Evolutionary conservation across 2,113 vertebrate genomes (phyloP), one percentile per base, ranked within the genome.

Genomic region (Glaucomys volans): DNA sequence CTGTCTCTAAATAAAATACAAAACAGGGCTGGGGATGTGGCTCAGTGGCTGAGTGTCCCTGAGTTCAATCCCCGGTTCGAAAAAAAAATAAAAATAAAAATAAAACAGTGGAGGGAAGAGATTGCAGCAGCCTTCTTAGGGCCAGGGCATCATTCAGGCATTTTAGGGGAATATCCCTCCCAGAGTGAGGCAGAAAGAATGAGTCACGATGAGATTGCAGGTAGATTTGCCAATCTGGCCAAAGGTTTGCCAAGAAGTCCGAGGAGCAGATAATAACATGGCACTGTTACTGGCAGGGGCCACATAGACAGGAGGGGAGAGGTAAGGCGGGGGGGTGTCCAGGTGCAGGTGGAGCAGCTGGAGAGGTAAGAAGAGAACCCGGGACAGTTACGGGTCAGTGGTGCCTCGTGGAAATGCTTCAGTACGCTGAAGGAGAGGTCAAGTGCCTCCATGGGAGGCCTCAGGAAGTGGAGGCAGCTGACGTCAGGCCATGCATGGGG

Each of bases 371-470:
- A 37, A 14, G 71, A 84, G 52, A 54, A 22, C 52, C 64, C 8
- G 1, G 9, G 18, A 28, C 9, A 2, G 6, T n/a, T 20, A 5
- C 30, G 8, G 6, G 66, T 35, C 42, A 4, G 30, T 5, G 67
- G 57, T 59, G 67, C 6, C 2, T 0, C 2, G 12, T 32, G 64
- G 24, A 37, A 28, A 80, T n/a, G 0, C 11, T 50, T 64, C n/a
- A 26, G 6, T 22, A 5, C 50, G 3, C 4, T 11, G 35, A 89
- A 76, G 62, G 40, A 6, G 2, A 40, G 84, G 11, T 72, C 76
- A 5, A 0, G 30, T 50, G 11, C n/a, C 11, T 10, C 32, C 30
- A 1, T 4, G 17, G 54, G 37, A 50, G 40, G 54, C 18, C 28
- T 74, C 90, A 30, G 72, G 50, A 59, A 62, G 10, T 2, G 22